Evolutionary conservation across 2,797 vertebrate genomes (phyloP).

Genomic region (Aselliscus stoliczkanus): DNA sequence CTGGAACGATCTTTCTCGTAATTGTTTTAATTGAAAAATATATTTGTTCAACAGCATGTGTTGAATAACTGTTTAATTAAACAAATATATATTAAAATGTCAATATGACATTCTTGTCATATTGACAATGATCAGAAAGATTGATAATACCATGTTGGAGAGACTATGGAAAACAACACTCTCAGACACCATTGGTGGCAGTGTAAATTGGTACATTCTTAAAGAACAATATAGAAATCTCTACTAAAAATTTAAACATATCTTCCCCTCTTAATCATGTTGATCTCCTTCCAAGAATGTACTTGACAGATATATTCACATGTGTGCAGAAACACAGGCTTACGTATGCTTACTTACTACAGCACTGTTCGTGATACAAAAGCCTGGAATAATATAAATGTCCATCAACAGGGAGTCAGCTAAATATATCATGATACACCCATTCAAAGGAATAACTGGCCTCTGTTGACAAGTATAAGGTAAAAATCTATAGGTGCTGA

Average conservation of each 20-base stretch:
- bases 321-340: background rate
- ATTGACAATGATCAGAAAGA: background rate
- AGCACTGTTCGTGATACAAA: background rate
- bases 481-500: background rate
- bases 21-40: background rate
- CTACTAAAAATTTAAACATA: background rate
- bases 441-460: background rate
- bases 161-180: background rate
- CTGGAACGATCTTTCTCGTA: background rate
- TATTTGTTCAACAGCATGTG: background rate
- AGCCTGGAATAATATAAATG: background rate
- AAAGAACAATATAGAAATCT: background rate
- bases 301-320: background rate
- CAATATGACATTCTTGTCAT: too few species aligned
- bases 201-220: background rate
- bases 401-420: background rate
- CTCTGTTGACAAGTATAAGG: background rate
- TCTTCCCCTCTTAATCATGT: background rate
- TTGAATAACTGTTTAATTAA: background rate
- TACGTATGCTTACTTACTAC: background rate
- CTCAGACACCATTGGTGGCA: background rate
- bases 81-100: background rate
- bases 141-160: background rate
- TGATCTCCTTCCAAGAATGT: background rate
- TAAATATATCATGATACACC: background rate